These are phyloP conservation scores for Thalassophryne amazonica DNA, from an alignment of 2,797 vertebrate species.

Conservation along the genomic window DNA sequence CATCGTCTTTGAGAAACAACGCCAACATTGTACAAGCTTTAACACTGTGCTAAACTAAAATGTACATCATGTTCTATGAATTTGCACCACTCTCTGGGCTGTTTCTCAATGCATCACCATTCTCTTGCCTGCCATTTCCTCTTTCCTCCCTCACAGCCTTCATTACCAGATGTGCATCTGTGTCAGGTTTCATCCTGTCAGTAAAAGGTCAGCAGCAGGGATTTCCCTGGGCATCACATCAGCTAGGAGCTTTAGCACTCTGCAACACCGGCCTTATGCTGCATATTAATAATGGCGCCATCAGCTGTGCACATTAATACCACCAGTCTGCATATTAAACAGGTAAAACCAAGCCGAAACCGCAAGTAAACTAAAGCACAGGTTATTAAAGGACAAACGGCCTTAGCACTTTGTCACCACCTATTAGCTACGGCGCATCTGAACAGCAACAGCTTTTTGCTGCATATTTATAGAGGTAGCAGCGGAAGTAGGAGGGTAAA, in stretches of 20 bases:
- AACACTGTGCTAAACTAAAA: too few relatives aligned
- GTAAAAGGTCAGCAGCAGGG: slow-evolving; percentile 75
- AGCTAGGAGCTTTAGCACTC: slow-evolving; percentile 69
- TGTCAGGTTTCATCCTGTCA: slow-evolving; percentile 76
- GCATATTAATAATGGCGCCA: slow-evolving; percentile 64
- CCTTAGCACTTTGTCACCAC: slow-evolving; percentile 43
- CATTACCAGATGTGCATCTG: slow-evolving; percentile 66
- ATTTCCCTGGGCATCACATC: slow-evolving; percentile 73
- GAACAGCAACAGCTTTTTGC: slow-evolving; percentile 24
- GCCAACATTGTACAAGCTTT: too few relatives aligned
- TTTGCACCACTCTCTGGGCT: too few relatives aligned
- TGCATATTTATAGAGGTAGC: slow-evolving; percentile 43
- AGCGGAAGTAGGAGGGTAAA: slow-evolving; percentile 32
- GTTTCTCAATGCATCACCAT: too few relatives aligned
- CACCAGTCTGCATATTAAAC: slow-evolving; percentile 63
- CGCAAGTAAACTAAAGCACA: slow-evolving; percentile 19
- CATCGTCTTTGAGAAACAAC: too few relatives aligned
- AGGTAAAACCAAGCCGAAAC: slow-evolving; percentile 49
- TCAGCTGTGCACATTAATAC: slow-evolving; percentile 48
- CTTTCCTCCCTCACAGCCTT: slow-evolving; percentile 37
- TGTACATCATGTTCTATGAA: too few relatives aligned
- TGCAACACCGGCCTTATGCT: slow-evolving; percentile 66
- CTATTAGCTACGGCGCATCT: slow-evolving; percentile 26
- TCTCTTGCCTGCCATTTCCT: slow-evolving; percentile 5
- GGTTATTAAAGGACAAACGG: slow-evolving; percentile 40